Evolutionary conservation across 2,797 vertebrate genomes (phyloP), one percentile per base, ranked within the genome.

Genomic region (Phoxinus dragarum): DNA sequence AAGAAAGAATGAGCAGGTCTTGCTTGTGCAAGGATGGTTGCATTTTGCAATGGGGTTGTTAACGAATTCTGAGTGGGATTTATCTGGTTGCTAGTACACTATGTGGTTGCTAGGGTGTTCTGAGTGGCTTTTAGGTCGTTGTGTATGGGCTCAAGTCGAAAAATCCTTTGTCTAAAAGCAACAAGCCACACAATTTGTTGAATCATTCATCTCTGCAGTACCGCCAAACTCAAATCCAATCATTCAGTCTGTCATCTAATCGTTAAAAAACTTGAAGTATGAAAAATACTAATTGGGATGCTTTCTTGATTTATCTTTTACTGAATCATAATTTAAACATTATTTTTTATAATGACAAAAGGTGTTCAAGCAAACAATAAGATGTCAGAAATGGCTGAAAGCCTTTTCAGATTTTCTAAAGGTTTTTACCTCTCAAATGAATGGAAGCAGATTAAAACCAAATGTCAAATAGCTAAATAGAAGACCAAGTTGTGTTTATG

Each of bases 371-470:
- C 21, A 16, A 52, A 56, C 10, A 59, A 21, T 42, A 27, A 71
- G 14, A 69, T 27, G 23, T 52, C 19, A 52, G 34, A 49, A 38
- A 47, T 69, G 3, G 38, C 2, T 36, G 6, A 80, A 34, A 34
- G 11, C n/a, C n/a, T 36, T 56, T 76, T 47, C 52, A 64, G 59
- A 17, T 44, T 66, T 59, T 79, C 52, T 74, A 38, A 86, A 79
- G 74, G 19, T 59, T 36, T 68, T 47, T 31, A 82, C 80, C 87
- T 89, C 78, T 91, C 38, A 89, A 75, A 87, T 88, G 67, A 75
- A 90, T 89, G 88, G 82, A 88, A 89, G 66, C 61, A 80, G 84
- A 85, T 77, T 89, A 80, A 40, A 88, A 84, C 52, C 59, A 84
- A 80, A 89, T 86, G 88, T 85, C 69, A 88, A 84, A 84, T 52